Conservation (phyloP, 2,888 invertebrate genomes). For the Eupelmus urozonus region DNA sequence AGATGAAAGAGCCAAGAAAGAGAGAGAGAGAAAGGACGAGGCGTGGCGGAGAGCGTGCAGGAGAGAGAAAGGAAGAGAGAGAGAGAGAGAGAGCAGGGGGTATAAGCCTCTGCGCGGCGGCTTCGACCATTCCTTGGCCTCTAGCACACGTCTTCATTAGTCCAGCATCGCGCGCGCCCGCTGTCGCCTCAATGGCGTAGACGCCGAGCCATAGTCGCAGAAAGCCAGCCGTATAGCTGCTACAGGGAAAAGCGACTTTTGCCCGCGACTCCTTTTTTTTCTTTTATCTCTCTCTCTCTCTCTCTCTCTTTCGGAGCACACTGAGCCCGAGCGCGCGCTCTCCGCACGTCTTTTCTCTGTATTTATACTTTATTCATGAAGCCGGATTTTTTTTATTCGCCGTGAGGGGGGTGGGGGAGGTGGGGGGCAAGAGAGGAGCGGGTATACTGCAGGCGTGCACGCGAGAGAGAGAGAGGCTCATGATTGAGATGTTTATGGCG, state of each 20-base stretch:
- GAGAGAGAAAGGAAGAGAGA: slow-evolving; percentile 51
- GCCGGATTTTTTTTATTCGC: slow-evolving; percentile 8
- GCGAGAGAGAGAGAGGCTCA: slow-evolving; percentile 11
- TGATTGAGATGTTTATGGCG: slow-evolving; percentile 54
- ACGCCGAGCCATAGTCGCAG: slow-evolving; percentile 51
- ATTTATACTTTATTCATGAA: slow-evolving; percentile 49
- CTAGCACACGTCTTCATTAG: slow-evolving; percentile 62
- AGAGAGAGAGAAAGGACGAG: slow-evolving; percentile 57
- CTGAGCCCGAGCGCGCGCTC: too few relatives aligned
- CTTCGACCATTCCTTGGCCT: slow-evolving; percentile 30
- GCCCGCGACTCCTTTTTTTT: background rate
- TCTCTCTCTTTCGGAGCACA: background rate
- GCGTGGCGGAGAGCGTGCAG: slow-evolving; percentile 34
- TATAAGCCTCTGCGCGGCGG: slow-evolving; percentile 14
- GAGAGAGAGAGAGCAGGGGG: slow-evolving; percentile 26
- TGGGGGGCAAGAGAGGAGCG: background rate
- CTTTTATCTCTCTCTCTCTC: background rate
- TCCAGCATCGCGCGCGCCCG: slow-evolving; percentile 54
- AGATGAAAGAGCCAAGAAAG: slow-evolving; percentile 18
- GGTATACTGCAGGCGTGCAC: too few relatives aligned
- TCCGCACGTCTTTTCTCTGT: slow-evolving; percentile 4
- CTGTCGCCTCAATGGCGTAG: slow-evolving; percentile 50
- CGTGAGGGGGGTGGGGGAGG: background rate
- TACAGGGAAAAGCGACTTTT: background rate
- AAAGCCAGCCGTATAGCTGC: background rate